Base-by-base conservation (phyloP, 2,113 vertebrate species). In the Pogonocichla stellata region DNA sequence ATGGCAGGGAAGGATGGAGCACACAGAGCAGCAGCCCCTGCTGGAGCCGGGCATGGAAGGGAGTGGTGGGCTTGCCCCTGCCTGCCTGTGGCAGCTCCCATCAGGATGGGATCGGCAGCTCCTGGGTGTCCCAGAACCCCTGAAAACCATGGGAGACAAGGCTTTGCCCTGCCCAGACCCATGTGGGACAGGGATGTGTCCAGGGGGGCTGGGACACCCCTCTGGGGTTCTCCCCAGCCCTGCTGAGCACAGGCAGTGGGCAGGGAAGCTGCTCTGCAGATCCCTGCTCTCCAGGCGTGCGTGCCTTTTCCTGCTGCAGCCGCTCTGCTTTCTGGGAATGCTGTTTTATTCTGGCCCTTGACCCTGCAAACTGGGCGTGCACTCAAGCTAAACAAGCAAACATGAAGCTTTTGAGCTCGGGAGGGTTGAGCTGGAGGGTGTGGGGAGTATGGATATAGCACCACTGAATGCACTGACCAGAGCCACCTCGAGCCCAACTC, bases 91-190 rank as follows among this genome's bases (percentile, higher is more conserved):
- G 50, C 67, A n/a, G 66, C 60, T 74, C 43, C 81, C 15, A 0
- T 7, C 0, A 2, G 51, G 62, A 43, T 86, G 82, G 69, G 73
- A 57, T 54, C 3, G 0, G 47, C 53, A 16, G 28, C 69, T 85
- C 8, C 1, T 9, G 22, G 9, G 15, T 12, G 5, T 62, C 57
- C 72, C 2, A 2, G 19, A 60, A 8, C 28, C 28, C 47, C 7
- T 31, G 6, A 15, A 22, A 40, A 48, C 20, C 5, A 6, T 0
- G 1, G 51, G 14, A 48, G 25, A 6, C 0, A 20, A 53, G 38
- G 7, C 53, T 83, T 53, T 18, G 57, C 38, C 67, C 29, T 47
- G 10, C 53, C n/a, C 0, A 4, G 71, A 48, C 23, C 57, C 4
- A 1, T 9, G 31, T 36, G 18, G 38, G 70, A 22, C 6, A 11